phyloP scores from a whole-genome alignment of 2,888 invertebrate genomes.

The Quadriops clusia region DNA sequence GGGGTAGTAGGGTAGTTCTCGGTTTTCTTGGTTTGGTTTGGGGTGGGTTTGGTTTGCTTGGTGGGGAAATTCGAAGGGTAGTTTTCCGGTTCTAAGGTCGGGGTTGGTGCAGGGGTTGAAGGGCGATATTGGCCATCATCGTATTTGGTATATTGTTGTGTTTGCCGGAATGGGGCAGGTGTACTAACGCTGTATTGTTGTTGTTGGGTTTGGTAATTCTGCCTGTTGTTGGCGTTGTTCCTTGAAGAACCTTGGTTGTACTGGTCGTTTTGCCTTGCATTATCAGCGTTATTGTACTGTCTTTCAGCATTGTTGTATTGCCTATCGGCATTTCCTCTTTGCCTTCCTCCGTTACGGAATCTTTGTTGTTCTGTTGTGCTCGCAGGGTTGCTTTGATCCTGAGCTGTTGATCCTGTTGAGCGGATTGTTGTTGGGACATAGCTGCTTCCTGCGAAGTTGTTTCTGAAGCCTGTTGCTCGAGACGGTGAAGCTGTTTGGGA shows the following conservation, averaged over 20 bases:
- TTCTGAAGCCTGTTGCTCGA: conserved; percentile 31
- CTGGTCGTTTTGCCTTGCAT: conserved; percentile 23
- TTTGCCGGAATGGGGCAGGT: conserved; percentile 33
- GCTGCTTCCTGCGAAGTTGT: conserved; percentile 39
- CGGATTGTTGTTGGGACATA: conserved; percentile 39
- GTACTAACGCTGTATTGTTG: conserved; percentile 30
- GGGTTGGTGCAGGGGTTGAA: conserved; percentile 18
- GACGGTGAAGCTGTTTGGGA: conserved; percentile 30
- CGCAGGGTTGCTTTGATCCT: too few species aligned
- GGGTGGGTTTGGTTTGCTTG: conserved; percentile 10
- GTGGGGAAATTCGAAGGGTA: conserved; percentile 14
- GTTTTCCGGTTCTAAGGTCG: conserved; percentile 14
- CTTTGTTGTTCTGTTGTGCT: conserved; percentile 16
- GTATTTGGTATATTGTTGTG: conserved; percentile 22
- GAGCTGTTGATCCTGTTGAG: conserved; percentile 28
- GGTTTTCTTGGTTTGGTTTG: conserved; percentile 18
- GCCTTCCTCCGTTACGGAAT: conserved; percentile 18
- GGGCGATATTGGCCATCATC: conserved; percentile 17
- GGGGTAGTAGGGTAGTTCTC: conserved; percentile 20
- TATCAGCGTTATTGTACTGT: conserved; percentile 25
- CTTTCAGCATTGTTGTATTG: conserved; percentile 20
- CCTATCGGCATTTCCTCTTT: conserved; percentile 19
- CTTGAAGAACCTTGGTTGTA: too few species aligned
- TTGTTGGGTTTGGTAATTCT: conserved; percentile 16
- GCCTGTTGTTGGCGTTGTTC: conserved; percentile 9